phyloP scores from a whole-genome alignment of 1,140 invertebrate genomes.

The Microvelia longipes region DNA sequence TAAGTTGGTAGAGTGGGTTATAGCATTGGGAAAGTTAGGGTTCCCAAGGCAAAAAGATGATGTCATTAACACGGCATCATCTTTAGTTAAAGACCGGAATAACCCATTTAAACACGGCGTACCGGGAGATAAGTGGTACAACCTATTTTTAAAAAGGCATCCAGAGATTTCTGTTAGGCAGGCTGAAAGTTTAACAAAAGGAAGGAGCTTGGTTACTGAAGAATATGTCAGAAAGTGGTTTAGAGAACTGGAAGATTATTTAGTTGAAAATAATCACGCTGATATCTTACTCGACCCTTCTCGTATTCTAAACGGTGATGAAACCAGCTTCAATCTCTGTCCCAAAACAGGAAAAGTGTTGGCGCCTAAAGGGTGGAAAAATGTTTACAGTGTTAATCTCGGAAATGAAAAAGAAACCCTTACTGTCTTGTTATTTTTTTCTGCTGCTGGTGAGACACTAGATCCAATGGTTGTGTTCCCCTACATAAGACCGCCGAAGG shows the following conservation, averaged over 20 bases:
- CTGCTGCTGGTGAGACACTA: conserved; percentile 9
- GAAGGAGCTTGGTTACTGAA: conserved; percentile 21
- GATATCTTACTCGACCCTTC: conserved; percentile 16
- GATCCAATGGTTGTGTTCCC: conserved; percentile 24
- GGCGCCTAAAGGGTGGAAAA: conserved; percentile 12
- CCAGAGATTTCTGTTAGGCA: conserved; percentile 16
- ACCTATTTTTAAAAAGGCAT: neutral
- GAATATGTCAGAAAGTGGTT: conserved; percentile 25
- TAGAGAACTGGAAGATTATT: conserved; percentile 21
- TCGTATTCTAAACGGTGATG: conserved; percentile 20
- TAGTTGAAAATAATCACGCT: conserved; percentile 17
- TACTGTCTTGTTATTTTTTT: conserved; percentile 14
- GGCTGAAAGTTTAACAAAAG: conserved; percentile 21
- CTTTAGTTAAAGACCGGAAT: neutral
- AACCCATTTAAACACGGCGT: neutral
- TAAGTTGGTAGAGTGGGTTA: conserved; percentile 3
- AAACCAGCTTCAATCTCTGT: conserved; percentile 15
- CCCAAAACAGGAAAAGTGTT: conserved; percentile 14
- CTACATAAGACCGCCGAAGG: conserved; percentile 24
- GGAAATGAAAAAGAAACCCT: conserved; percentile 13
- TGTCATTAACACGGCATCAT: neutral
- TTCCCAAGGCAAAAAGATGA: conserved; percentile 1
- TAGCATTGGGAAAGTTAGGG: neutral
- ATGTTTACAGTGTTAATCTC: conserved; percentile 10
- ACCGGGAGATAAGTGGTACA: conserved; percentile 3